Conservation (phyloP, 2,888 invertebrate species). For the Homarus gammarus region DNA sequence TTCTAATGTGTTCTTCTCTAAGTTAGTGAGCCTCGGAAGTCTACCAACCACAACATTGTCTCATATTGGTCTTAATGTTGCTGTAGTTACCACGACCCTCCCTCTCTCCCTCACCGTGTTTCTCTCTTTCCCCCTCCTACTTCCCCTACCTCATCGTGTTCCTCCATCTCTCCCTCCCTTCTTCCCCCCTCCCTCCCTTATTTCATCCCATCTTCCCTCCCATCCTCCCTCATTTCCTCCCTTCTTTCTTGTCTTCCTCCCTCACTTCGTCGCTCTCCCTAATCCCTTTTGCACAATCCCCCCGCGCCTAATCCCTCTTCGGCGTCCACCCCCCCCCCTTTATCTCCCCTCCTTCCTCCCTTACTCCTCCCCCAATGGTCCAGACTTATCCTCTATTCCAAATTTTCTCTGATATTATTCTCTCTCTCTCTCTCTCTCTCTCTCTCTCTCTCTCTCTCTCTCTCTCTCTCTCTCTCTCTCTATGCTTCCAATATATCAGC, state of each 20-base stretch:
- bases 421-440: not conserved
- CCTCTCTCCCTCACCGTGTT: no score
- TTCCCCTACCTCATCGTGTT: not conserved
- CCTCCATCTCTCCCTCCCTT: not conserved
- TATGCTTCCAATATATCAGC: no score
- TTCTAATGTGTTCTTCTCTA: no score
- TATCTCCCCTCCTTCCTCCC: not conserved
- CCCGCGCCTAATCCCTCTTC: not conserved
- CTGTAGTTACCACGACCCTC: no score
- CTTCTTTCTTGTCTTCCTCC: not conserved
- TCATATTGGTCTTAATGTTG: no score
- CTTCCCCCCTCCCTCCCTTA: not conserved
- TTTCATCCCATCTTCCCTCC: not conserved
- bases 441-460: constrained; percentile 25
- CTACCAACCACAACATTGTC: no score
- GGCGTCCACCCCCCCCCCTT: not conserved
- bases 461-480: constrained; percentile 27
- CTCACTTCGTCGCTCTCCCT: not conserved
- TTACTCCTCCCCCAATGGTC: not conserved
- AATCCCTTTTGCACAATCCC: not conserved
- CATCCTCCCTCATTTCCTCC: not conserved
- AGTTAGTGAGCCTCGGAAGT: no score
- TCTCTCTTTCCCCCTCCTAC: not conserved
- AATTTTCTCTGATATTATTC: no score
- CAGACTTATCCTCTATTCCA: no score